Evolutionary conservation across 2,113 vertebrate species (phyloP).

Genomic region (Nanger granti): DNA sequence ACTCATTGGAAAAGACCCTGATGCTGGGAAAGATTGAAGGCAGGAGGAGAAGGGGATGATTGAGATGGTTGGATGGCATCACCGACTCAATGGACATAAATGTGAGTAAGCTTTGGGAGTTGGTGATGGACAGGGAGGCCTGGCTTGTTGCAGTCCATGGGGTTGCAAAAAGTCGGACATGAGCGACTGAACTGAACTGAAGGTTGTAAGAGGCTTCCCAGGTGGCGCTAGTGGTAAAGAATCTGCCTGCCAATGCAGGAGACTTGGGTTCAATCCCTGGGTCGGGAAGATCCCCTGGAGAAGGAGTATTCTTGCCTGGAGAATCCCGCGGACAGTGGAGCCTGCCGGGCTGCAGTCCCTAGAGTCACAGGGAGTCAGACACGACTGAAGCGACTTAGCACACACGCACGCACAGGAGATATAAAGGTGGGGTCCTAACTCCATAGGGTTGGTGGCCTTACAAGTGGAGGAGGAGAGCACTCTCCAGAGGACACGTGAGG

Average conservation of each 20-base stretch:
- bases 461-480: not conserved
- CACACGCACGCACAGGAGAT: not conserved
- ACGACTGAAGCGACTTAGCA: not conserved
- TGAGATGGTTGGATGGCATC: not conserved
- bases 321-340: not conserved
- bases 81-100: not conserved
- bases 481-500: accelerated
- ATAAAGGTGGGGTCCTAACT: not conserved
- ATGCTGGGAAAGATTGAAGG: not conserved
- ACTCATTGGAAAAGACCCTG: not conserved
- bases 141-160: not conserved
- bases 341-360: not conserved
- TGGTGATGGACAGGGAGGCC: not conserved
- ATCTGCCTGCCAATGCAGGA: not conserved
- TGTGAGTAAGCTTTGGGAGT: not conserved
- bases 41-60: not conserved
- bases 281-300: not conserved
- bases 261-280: not conserved
- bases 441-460: not conserved
- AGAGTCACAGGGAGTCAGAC: not conserved
- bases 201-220: not conserved
- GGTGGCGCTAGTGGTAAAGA: not conserved
- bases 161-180: not conserved
- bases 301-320: not conserved
- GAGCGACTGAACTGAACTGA: not conserved